These are phyloP conservation scores for Micronycteris hirsuta DNA, from an alignment of 2,113 vertebrate species.

Conservation along the genomic window DNA sequence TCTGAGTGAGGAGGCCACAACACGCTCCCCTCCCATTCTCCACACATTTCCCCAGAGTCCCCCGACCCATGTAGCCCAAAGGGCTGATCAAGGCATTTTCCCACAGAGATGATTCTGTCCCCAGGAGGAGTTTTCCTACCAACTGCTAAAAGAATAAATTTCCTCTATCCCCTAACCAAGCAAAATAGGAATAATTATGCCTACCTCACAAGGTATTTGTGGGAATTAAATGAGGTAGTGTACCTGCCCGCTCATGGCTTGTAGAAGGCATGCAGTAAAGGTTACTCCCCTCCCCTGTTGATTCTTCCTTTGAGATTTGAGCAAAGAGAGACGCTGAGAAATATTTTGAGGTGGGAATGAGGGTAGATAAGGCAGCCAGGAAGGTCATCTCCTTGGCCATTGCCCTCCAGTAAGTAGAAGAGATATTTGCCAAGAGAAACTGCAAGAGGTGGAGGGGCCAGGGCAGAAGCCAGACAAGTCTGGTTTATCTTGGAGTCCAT, in stretches of 20 bases:
- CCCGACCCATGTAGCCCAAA: neutral
- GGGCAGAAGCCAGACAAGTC: conserved; percentile 38
- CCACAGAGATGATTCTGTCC: neutral
- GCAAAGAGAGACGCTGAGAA: neutral
- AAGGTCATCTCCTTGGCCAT: conserved; percentile 43
- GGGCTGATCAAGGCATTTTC: neutral
- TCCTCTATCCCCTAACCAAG: neutral
- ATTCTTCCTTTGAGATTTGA: neutral
- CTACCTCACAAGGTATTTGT: neutral
- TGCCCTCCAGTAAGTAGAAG: neutral
- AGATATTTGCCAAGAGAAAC: conserved; percentile 53
- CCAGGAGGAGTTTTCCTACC: neutral
- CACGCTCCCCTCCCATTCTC: neutral
- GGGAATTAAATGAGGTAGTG: neutral
- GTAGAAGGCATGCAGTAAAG: neutral
- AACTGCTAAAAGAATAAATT: neutral
- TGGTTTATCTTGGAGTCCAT: conserved; percentile 32
- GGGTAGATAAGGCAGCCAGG: neutral
- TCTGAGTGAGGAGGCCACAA: neutral
- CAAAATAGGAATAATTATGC: neutral
- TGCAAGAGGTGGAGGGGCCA: neutral
- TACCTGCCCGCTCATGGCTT: neutral
- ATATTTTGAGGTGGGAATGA: neutral
- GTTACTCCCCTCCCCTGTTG: neutral
- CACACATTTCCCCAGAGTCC: neutral